These are phyloP conservation scores for Whitmania pigra DNA, from an alignment of 1,140 invertebrate species.

Conservation along the genomic window DNA sequence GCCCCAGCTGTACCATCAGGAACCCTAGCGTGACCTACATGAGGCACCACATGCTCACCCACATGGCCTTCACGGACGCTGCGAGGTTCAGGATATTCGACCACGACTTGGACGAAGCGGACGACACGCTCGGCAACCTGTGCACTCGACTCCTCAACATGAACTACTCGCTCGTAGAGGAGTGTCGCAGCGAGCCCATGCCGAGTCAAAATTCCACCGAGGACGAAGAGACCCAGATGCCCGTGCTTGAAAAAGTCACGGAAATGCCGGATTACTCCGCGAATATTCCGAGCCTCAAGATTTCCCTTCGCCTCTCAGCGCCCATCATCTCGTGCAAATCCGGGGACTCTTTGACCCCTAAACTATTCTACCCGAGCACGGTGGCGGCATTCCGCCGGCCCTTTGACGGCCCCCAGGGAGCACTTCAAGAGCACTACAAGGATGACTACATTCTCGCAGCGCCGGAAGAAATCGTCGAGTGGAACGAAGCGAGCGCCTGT, in stretches of 20 bases:
- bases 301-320: background rate
- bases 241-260: background rate
- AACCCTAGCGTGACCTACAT: background rate
- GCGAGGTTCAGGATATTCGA: background rate
- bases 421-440: too few relatives aligned
- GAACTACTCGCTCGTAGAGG: background rate
- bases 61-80: constrained; percentile 14
- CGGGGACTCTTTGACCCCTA: too few relatives aligned
- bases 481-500: too few relatives aligned
- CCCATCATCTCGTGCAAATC: background rate
- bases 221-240: background rate
- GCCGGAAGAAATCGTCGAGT: too few relatives aligned
- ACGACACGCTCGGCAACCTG: background rate
- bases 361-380: too few relatives aligned
- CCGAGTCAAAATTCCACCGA: background rate
- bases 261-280: too few relatives aligned
- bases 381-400: too few relatives aligned
- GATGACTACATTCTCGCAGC: too few relatives aligned
- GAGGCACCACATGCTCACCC: constrained; percentile 13
- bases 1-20: background rate
- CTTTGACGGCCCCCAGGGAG: too few relatives aligned
- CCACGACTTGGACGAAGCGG: constrained; percentile 1
- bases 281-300: background rate
- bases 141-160: constrained; percentile 16
- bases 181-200: background rate